phyloP scores from a whole-genome alignment of 2,797 vertebrate genomes.

The Melanotaenia pygmaea region DNA sequence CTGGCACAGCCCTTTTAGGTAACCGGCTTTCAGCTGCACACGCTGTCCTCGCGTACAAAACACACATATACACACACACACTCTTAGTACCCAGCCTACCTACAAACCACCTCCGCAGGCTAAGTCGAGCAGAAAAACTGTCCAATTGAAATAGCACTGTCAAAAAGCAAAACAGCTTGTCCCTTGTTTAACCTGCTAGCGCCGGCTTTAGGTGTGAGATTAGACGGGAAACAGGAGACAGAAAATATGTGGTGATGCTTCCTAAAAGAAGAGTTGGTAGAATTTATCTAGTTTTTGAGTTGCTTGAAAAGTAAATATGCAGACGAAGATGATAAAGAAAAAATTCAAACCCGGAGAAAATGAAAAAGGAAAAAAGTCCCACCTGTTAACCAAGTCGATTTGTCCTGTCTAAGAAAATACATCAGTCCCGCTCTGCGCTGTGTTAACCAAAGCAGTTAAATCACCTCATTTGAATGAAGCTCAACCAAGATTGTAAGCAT shows the following conservation, averaged over 20 bases:
- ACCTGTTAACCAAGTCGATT: constrained; percentile 84
- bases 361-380: constrained; percentile 65
- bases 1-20: constrained; percentile 84
- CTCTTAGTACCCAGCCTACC: constrained; percentile 65
- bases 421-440: constrained; percentile 74
- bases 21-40: constrained; percentile 85
- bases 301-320: constrained; percentile 4
- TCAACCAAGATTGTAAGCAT: constrained; percentile 72
- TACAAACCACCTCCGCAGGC: constrained; percentile 77
- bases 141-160: constrained; percentile 67
- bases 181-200: constrained; percentile 58
- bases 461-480: constrained; percentile 86
- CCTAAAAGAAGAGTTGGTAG: constrained; percentile 2
- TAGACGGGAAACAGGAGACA: constrained; percentile 8
- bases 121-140: constrained; percentile 77
- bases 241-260: constrained; percentile 28
- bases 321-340: not conserved
- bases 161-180: constrained; percentile 64
- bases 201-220: constrained; percentile 53
- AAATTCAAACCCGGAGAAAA: constrained; percentile 7
- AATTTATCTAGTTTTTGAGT: constrained; percentile 2
- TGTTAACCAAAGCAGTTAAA: constrained; percentile 82
- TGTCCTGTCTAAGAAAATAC: constrained; percentile 81
- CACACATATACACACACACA: constrained; percentile 55
- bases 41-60: constrained; percentile 73